Evolutionary conservation across 2,888 invertebrate genomes (phyloP), one percentile per base, ranked within the genome.

Genomic region (Pandemis cinnamomeana): DNA sequence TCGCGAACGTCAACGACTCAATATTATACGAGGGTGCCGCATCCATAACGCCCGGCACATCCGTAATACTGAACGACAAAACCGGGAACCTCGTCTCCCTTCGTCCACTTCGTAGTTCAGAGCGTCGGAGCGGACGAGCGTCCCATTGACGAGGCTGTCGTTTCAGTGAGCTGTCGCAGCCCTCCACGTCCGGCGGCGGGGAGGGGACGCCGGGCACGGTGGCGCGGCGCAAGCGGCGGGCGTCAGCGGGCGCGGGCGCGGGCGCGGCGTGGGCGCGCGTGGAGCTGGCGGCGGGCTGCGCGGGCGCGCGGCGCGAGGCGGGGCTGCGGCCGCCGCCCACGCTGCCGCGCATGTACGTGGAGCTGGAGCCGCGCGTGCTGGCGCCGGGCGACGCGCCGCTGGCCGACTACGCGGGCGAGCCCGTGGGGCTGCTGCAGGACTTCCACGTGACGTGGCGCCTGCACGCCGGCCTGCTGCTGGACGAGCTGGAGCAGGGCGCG

Each of bases 291-390:
- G 64, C 75, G 75, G 64, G 78, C 74, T 67, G 78, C 74, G 68
- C 78, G n/a, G 66, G 51, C 68, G 78, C 82, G 76, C 67, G 82
- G 77, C 83, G 88, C 80, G 80, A 78, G 70, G 74, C 76, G 20
- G 53, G 77, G 20, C 62, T 82, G 72, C 85, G 88, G 5, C 87
- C 92, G 77, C 91, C 93, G 82, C 92, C 94, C 81, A 87, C 89
- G 76, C 87, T 94, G 84, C 91, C 93, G 77, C 89, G 91, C 79
- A 78, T 83, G 71, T 91, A 89, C 86, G 77, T 88, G 46, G 91
- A 93, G 86, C 89, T 94, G 83, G 91, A 90, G 87, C 93, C 93
- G 79, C 88, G 93, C 75, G 81, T 80, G 70, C 78, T 85, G 48
- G 71, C 84, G n/a, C 79, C 80, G 48, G 77, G 78, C 71, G 90